Percentiles rank a stretch among this genome's conserved stretches.
phyloP scores from a whole-genome alignment of 2,113 vertebrate genomes.

The Percopsis transmontana region DNA sequence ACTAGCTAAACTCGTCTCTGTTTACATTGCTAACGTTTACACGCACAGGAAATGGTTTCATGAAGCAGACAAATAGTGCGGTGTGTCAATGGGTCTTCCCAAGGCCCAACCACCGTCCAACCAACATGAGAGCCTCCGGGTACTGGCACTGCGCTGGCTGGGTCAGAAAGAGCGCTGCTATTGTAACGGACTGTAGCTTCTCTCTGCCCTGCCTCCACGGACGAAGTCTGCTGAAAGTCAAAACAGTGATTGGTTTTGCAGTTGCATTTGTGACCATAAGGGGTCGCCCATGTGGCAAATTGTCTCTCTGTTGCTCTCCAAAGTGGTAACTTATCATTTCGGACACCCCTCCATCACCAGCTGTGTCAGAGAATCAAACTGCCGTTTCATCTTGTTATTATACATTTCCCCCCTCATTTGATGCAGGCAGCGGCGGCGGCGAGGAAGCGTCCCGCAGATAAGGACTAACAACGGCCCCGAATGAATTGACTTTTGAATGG shows the following conservation, averaged over 20 bases:
- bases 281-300: too few relatives aligned
- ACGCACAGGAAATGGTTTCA: slow-evolving; percentile 34
- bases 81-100: too few relatives aligned
- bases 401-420: not conserved
- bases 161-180: too few relatives aligned
- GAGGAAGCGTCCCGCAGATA: slow-evolving; percentile 11
- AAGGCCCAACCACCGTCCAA: too few relatives aligned
- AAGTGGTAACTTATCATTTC: slow-evolving; percentile 53
- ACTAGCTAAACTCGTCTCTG: slow-evolving; percentile 40
- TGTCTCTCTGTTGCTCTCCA: slow-evolving; percentile 25
- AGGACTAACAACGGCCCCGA: not conserved
- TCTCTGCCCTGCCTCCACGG: too few relatives aligned
- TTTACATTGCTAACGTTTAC: slow-evolving; percentile 52
- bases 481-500: slow-evolving; percentile 4
- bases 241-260: slow-evolving; percentile 38
- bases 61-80: too few relatives aligned
- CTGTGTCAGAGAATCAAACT: slow-evolving; percentile 10
- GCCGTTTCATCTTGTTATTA: slow-evolving; percentile 19
- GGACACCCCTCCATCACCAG: slow-evolving; percentile 19
- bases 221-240: slow-evolving; percentile 39
- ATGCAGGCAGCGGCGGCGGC: not conserved
- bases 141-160: too few relatives aligned
- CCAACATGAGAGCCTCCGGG: too few relatives aligned
- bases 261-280: slow-evolving; percentile 35
- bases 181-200: too few relatives aligned